These are phyloP conservation scores for Chelonia mydas DNA, from an alignment of 2,797 vertebrate species.

Conservation along the genomic window DNA sequence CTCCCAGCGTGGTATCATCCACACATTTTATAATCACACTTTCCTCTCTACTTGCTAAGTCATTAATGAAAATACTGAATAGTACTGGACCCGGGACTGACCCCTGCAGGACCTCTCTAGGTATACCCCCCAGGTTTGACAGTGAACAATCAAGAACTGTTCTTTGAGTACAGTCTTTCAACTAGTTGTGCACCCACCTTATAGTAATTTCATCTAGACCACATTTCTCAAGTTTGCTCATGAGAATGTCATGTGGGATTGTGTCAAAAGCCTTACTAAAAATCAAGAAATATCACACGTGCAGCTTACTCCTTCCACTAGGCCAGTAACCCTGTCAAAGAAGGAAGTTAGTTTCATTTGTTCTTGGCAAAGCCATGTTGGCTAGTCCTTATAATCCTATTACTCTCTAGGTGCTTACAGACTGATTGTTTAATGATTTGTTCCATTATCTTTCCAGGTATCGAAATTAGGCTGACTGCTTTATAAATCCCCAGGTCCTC, in stretches of 20 bases:
- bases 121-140: too few relatives aligned
- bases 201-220: too few relatives aligned
- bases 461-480: neutral
- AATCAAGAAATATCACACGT: neutral
- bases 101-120: too few relatives aligned
- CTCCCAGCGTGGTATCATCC: too few relatives aligned
- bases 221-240: neutral
- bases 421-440: neutral
- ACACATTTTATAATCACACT: too few relatives aligned
- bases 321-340: neutral
- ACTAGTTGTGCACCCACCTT: too few relatives aligned
- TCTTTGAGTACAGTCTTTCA: too few relatives aligned
- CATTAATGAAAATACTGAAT: too few relatives aligned
- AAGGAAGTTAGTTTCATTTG: too few relatives aligned
- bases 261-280: neutral
- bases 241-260: neutral
- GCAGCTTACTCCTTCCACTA: neutral
- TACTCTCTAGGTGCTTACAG: neutral
- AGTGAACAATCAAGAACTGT: too few relatives aligned
- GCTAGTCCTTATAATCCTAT: neutral
- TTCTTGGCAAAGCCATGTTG: neutral
- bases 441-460: neutral
- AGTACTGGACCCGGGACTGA: too few relatives aligned
- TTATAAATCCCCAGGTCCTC: neutral
- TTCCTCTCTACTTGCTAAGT: too few relatives aligned